Evolutionary conservation across 2,888 invertebrate species (phyloP).

Genomic region (Chromoteleia sp.): DNA sequence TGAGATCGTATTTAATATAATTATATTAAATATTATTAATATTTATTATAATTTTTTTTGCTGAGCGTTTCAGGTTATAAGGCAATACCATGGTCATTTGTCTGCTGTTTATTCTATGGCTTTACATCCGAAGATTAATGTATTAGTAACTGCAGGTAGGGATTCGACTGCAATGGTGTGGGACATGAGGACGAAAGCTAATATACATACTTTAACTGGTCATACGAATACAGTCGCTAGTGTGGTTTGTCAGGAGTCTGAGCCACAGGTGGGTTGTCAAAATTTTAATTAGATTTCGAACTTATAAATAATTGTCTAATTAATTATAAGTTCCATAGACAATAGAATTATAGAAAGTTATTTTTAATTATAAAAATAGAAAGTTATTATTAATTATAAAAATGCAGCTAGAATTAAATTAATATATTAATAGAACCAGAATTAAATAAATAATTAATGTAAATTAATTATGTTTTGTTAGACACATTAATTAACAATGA

Average conservation of each 20-base stretch:
- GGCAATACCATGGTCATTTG: conserved; percentile 99
- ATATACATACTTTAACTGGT: conserved; percentile 97
- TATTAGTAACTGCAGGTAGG: conserved; percentile 96
- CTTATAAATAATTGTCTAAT: too few species aligned
- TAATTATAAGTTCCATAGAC: too few species aligned
- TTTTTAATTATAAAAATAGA: too few species aligned
- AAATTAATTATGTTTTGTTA: not conserved
- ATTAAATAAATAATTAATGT: conserved; percentile 8
- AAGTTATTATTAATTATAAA: not conserved
- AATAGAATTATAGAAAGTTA: too few species aligned
- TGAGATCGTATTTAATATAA: too few species aligned
- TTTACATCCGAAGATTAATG: conserved; percentile 97
- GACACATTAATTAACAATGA: too few species aligned
- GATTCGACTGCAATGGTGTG: conserved; percentile 98
- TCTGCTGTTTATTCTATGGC: conserved; percentile 97
- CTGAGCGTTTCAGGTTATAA: conserved; percentile 89
- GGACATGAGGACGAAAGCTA: conserved; percentile 99
- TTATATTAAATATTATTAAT: not conserved
- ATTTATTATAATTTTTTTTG: conserved; percentile 5
- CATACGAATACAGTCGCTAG: conserved; percentile 99
- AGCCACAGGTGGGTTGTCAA: conserved; percentile 93
- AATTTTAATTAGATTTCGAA: not conserved
- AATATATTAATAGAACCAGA: too few species aligned
- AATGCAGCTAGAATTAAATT: too few species aligned
- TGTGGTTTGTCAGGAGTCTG: conserved; percentile 95